Evolutionary conservation across 2,888 invertebrate species (phyloP), one percentile per base, ranked within the genome.

Genomic region (Heliconius charithonia): DNA sequence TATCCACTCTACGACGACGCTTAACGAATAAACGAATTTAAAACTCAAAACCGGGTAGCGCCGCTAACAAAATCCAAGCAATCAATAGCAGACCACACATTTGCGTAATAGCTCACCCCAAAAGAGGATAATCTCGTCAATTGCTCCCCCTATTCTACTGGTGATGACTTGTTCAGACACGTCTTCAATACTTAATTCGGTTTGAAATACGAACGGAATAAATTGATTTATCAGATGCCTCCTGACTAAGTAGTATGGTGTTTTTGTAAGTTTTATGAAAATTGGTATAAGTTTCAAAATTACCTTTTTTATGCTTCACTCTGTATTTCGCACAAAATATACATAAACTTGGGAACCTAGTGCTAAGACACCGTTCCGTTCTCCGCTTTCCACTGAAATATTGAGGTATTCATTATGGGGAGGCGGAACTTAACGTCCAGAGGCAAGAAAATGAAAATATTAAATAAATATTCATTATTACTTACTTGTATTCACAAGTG

Each of bases 101-200:
- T 74, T 63, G 45, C 76, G 71, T 77, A 77, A 77, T 73, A 66
- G 66, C 66, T 51, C 41, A 32, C 66, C 27, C 72, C 32, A n/a
- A 72, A 73, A 65, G 76, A 63, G 72, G 72, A 77, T 77, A 77
- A 77, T 73, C 72, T 66, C 27, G 65, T 65, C 71, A 71, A 77
- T 67, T 73, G 77, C 72, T 73, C 51, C 76, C 69, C 65, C 56
- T 72, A 73, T 73, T 72, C 77, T 72, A 65, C 65, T 41, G 41
- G 56, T 45, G 66, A 77, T 66, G 77, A 77, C 77, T 77, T 73
- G 72, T 73, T 77, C 77, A 77, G 72, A 72, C 77, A 73, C 77
- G 41, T 77, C 77, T 56, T 59, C 72, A 77, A 66, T 73, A 72
- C 65, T 77, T 77, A 63, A 77, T 77, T 77, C 56, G 56, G 66